Conservation (phyloP, 2,797 vertebrate species). For the Tympanoctomys barrerae region DNA sequence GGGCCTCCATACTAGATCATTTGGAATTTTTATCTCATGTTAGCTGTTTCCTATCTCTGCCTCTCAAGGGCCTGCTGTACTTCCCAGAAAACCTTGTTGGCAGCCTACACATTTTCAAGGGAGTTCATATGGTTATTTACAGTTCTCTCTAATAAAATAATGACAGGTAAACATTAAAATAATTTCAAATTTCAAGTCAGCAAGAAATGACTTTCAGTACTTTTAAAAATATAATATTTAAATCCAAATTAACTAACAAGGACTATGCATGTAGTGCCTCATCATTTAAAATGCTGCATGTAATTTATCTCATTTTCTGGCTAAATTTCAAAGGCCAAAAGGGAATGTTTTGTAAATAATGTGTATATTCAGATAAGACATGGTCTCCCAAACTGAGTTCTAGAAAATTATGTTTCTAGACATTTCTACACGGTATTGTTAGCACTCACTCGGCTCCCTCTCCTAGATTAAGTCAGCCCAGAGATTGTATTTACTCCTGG, state of each 20-base stretch:
- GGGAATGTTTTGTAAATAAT: conserved; percentile 91
- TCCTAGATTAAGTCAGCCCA: conserved; percentile 83
- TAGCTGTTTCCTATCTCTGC: not conserved
- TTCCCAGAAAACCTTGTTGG: not conserved
- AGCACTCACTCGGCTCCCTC: conserved; percentile 80
- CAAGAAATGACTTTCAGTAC: not conserved
- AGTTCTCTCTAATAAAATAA: conserved; percentile 46
- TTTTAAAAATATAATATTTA: conserved; percentile 24
- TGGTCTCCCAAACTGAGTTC: conserved; percentile 80
- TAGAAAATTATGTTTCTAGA: conserved; percentile 82
- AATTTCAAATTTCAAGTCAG: not conserved
- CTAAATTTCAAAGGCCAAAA: conserved; percentile 88
- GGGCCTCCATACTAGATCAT: not conserved
- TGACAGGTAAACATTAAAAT: not conserved
- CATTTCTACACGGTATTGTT: conserved; percentile 82
- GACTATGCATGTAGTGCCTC: not conserved
- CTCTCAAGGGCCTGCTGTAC: not conserved
- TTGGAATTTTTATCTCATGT: not conserved
- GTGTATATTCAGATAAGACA: conserved; percentile 88
- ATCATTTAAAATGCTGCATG: not conserved
- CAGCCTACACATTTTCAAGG: conserved; percentile 14
- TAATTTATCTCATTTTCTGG: conserved; percentile 63
- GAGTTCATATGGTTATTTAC: not conserved
- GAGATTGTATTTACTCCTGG: conserved; percentile 82
- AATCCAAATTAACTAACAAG: not conserved